These are phyloP conservation scores for Neomorphus geoffroyi DNA, from an alignment of 2,797 vertebrate genomes.

Conservation along the genomic window DNA sequence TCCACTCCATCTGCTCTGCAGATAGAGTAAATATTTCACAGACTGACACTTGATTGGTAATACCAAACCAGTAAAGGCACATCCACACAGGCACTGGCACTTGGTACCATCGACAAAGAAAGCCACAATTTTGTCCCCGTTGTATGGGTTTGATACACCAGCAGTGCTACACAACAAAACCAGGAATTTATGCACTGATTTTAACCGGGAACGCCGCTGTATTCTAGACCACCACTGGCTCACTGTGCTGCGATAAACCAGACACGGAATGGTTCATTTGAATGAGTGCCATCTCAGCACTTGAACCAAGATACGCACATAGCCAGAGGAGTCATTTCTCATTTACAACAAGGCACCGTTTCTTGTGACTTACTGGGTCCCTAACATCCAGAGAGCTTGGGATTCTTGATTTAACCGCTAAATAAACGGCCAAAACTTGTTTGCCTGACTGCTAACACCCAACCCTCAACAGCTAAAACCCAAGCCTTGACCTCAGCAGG, in stretches of 20 bases:
- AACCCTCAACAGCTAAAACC: background rate
- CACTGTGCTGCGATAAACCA: background rate
- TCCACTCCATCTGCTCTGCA: constrained; percentile 67
- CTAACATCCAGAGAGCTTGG: background rate
- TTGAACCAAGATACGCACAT: accelerated
- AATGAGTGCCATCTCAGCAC: background rate
- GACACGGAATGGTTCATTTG: background rate
- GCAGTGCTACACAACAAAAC: accelerated
- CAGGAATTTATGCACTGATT: background rate
- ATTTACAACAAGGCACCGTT: background rate
- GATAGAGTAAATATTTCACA: constrained; percentile 60
- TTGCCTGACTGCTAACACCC: background rate
- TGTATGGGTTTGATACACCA: background rate
- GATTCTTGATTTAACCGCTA: background rate
- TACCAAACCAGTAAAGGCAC: constrained; percentile 30
- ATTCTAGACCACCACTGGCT: background rate
- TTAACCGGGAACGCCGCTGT: background rate
- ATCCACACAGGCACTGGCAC: background rate
- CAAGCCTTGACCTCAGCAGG: background rate
- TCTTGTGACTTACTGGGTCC: background rate
- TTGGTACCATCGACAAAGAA: background rate
- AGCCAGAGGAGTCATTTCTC: background rate
- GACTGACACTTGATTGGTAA: constrained; percentile 42
- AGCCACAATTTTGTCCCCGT: background rate
- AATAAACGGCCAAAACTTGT: background rate